Conservation (phyloP, 2,888 invertebrate genomes). For the Drosophila prolongata region DNA sequence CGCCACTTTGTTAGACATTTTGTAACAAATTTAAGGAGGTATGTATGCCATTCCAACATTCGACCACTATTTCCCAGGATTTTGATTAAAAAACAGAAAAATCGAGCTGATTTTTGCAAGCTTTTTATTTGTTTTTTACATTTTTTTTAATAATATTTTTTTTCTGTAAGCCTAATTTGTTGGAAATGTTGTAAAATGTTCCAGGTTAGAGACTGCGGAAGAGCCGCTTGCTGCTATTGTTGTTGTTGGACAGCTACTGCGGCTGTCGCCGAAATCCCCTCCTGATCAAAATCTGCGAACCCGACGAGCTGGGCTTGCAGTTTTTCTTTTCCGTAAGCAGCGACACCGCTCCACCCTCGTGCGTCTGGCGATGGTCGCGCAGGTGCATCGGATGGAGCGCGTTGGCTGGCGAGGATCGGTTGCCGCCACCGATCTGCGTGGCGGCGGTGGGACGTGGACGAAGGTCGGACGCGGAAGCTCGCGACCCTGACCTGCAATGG, state of each 20-base stretch:
- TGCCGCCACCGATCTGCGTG: slow-evolving; percentile 6
- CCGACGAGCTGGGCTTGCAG: slow-evolving; percentile 84
- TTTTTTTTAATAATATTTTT: no score
- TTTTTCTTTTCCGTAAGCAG: slow-evolving; percentile 84
- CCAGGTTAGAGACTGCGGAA: slow-evolving; percentile 54
- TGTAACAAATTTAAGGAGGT: no score
- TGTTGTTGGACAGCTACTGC: slow-evolving; percentile 46
- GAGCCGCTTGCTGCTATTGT: slow-evolving; percentile 23
- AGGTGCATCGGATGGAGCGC: slow-evolving; percentile 53
- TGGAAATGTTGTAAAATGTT: no score
- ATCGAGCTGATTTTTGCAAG: no score
- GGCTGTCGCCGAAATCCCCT: slow-evolving; percentile 57
- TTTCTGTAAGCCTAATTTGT: no score
- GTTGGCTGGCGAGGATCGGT: slow-evolving; percentile 31
- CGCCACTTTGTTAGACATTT: no score
- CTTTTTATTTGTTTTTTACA: no score
- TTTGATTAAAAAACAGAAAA: no score
- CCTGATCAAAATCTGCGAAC: slow-evolving; percentile 84
- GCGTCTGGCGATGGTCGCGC: slow-evolving; percentile 73
- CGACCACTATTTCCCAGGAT: no score
- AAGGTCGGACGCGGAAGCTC: slow-evolving; percentile 78
- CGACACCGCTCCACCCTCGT: slow-evolving; percentile 72
- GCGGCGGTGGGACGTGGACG: slow-evolving; percentile 64
- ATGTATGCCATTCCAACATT: no score
- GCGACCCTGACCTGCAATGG: slow-evolving; percentile 78